Base-by-base conservation (phyloP, 2,888 invertebrate genomes). In the Chrysina gloriosa region DNA sequence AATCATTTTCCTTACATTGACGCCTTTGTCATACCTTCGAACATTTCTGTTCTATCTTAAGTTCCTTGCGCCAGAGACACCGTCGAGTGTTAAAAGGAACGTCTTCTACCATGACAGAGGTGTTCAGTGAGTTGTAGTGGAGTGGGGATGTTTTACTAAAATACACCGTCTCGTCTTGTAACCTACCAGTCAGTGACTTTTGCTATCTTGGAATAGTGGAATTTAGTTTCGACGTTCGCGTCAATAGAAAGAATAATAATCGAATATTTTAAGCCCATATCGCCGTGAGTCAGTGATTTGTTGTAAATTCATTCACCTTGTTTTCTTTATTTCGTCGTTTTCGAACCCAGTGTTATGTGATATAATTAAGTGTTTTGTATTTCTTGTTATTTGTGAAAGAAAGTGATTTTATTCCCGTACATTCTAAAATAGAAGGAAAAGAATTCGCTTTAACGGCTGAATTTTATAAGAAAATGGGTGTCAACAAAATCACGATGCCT, bases 401-500 rank as follows among this genome's bases (percentile, higher is more conserved):
- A 23, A 56, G 25, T 63, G 65, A 11, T 61, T 63, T 9, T 25
- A 19, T 64, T 64, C 23, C n/a, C 31, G 39, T 52, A 52, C 31
- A 2, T 52, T 52, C 31, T 52, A 21, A 19, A 36, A 19, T 45
- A 45, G 7, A 5, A 45, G 6, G 21, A 27, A 61, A 36, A 42
- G 39, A 42, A 27, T 25, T 11, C 11, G 42, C 3, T 27, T 9
- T 42, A 16, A 23, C 23, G 14, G 23, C 19, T 29, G 21, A 21
- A 52, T 29, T 29, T 16, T 16, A 16, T n/a, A 25, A 7, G 39
- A 80, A 73, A 74, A 82, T 82, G 82, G 82, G 81, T 76, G 81
- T 82, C 68, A 81, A 81, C 71, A 81, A 80, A 74, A 79, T 80
- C 63, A 79, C 77, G 56, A 81, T 81, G 79, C 79, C 72, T 76